These are phyloP conservation scores for Drosophila sechellia DNA, from an alignment of 1,140 invertebrate genomes.

Conservation along the genomic window DNA sequence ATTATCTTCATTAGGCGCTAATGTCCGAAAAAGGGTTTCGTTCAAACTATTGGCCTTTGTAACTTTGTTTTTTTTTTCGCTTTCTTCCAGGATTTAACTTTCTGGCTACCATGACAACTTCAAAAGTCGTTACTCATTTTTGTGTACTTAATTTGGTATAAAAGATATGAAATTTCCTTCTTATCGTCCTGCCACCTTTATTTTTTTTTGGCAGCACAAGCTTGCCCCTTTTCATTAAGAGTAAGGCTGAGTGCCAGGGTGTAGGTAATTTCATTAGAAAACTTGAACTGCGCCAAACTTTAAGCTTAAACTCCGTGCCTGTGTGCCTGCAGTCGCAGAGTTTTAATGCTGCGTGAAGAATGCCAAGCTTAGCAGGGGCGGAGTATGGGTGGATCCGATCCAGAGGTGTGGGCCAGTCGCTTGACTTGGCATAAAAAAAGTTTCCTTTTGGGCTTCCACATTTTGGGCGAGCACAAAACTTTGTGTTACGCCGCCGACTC, in stretches of 20 bases:
- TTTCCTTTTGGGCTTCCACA: conserved; percentile 63
- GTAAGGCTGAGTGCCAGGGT: conserved; percentile 54
- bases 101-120: conserved; percentile 69
- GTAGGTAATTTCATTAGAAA: conserved; percentile 84
- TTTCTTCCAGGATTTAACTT: conserved; percentile 38
- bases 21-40: conserved; percentile 52
- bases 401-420: conserved; percentile 36
- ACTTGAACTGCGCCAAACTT: conserved; percentile 83
- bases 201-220: conserved; percentile 26
- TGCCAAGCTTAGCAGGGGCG: conserved; percentile 20
- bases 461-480: conserved; percentile 62
- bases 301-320: conserved; percentile 68
- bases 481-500: conserved; percentile 75
- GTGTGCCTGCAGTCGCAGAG: conserved; percentile 62
- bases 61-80: conserved; percentile 42
- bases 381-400: conserved; percentile 9
- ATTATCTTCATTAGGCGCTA: conserved; percentile 83
- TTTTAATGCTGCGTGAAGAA: conserved; percentile 79
- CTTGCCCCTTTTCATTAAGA: conserved; percentile 74
- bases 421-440: conserved; percentile 75
- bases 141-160: conserved; percentile 77
- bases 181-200: conserved; percentile 50
- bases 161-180: conserved; percentile 71
- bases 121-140: conserved; percentile 84
- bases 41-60: conserved; percentile 39